Conservation (phyloP, 2,797 vertebrate genomes). For the Xenopus petersii region DNA sequence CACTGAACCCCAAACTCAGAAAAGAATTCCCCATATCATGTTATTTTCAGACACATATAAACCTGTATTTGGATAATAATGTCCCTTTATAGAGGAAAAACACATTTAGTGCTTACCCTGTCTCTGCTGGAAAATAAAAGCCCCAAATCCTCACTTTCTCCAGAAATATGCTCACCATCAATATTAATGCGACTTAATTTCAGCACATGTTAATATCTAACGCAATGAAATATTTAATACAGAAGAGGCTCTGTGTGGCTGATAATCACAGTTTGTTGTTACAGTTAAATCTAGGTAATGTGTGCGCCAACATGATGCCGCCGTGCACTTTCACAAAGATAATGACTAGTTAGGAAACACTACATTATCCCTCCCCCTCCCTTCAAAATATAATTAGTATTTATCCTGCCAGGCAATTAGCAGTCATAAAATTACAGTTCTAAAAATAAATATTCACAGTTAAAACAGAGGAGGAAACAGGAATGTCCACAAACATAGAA, state of each 20-base stretch:
- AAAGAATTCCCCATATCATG: too few relatives aligned
- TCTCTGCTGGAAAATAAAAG: too few relatives aligned
- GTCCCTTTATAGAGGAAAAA: too few relatives aligned
- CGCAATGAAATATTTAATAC: constrained; percentile 21
- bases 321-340: constrained; percentile 1
- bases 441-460: constrained; percentile 7
- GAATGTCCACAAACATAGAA: too few relatives aligned
- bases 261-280: constrained; percentile 1
- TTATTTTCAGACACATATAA: too few relatives aligned
- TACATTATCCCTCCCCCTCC: constrained; percentile 17
- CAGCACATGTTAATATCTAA: constrained; percentile 5
- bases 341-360: constrained; percentile 30
- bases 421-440: constrained; percentile 6
- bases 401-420: constrained; percentile 22
- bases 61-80: too few relatives aligned
- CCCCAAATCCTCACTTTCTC: not conserved
- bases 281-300: not conserved
- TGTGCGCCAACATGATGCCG: not conserved
- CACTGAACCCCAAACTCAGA: too few relatives aligned
- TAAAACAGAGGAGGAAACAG: constrained; percentile 3
- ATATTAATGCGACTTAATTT: constrained; percentile 10
- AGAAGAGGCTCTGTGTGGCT: not conserved
- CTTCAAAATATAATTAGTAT: constrained; percentile 27
- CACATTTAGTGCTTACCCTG: too few relatives aligned
- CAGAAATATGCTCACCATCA: constrained; percentile 18